phyloP scores from a whole-genome alignment of 2,888 invertebrate species.

The Polydrusus cervinus region DNA sequence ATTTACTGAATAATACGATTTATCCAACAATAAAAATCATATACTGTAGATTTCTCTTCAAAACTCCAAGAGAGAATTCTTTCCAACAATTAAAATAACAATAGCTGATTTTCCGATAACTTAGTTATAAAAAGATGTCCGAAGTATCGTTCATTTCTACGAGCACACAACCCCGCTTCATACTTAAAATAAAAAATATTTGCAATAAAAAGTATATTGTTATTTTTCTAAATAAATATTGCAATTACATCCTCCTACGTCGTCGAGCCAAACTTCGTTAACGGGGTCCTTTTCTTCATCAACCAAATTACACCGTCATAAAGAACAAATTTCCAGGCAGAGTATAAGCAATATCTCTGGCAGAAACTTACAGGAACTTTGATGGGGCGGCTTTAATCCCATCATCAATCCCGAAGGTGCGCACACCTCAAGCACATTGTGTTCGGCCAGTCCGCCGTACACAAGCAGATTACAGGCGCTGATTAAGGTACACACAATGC shows the following conservation, averaged over 20 bases:
- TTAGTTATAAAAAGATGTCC: too few relatives aligned
- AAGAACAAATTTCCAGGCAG: conserved; percentile 33
- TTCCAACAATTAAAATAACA: too few relatives aligned
- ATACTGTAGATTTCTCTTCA: too few relatives aligned
- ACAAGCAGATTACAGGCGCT: conserved; percentile 67
- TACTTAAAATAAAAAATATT: too few relatives aligned
- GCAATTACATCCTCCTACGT: background rate
- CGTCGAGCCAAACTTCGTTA: background rate
- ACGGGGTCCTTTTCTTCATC: conserved; percentile 6
- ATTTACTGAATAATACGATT: too few relatives aligned
- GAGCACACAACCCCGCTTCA: too few relatives aligned
- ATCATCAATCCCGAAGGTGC: conserved; percentile 64
- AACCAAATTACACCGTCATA: conserved; percentile 35
- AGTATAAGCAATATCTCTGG: conserved; percentile 38
- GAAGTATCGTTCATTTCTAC: too few relatives aligned
- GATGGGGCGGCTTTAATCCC: conserved; percentile 61
- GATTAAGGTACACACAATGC: conserved; percentile 64
- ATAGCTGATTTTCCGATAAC: too few relatives aligned
- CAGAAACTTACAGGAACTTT: conserved; percentile 29
- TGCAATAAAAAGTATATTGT: background rate
- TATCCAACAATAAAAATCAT: too few relatives aligned
- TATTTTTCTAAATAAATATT: background rate
- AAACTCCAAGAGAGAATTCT: too few relatives aligned
- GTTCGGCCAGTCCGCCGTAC: conserved; percentile 64
- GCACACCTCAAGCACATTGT: conserved; percentile 67